Base-by-base conservation (phyloP, 37 sponge, comb jelly and placozoan species). In the Aplysina aerophoba region DNA sequence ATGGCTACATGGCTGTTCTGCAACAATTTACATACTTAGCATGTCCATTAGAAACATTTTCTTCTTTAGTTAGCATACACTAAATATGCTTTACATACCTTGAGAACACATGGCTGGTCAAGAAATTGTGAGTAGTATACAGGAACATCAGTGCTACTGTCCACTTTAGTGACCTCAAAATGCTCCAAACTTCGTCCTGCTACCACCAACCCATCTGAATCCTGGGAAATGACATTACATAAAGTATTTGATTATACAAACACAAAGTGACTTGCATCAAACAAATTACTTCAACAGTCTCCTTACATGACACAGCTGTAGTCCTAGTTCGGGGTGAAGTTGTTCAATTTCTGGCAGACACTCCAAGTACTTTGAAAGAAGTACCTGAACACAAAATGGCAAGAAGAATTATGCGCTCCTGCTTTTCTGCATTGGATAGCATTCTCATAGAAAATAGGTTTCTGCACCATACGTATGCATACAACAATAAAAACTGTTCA, bases 181-280 rank as follows among this genome's bases (percentile, higher is more conserved):
- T 75, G 78, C n/a, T 75, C 78, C 53, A 75, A 41, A 40, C 12
- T 12, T 40, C 78, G 78, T 36, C 78, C 78, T 4, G 54, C 21
- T n/a, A 31, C 39, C 50, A 75, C 1, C 78, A 75, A 75, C 37
- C 78, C 78, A 53, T 44, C 53, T 4, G n/a, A 53, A 12, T 75
- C 78, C 78, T 75, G 37, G 40, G 17, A 75, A 17, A 75, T n/a
- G 11, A 6, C 24, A 16, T 40, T 41, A 22, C 36, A 71, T 4
- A 34, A 3, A 28, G 28, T 71, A 30, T 1, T 12, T 34, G 54
- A 41, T 41, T 54, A 75, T 27, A 62, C 4, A 28, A 27, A 27
- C 11, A 62, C 28, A 27, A 13, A 62, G 12, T 28, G 11, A 27
- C 24, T 27, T 13, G 5, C 4, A 62, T 4, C 64, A 13, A 13